Base-by-base conservation (phyloP, 2,888 invertebrate species). In the Melanotus villosus region DNA sequence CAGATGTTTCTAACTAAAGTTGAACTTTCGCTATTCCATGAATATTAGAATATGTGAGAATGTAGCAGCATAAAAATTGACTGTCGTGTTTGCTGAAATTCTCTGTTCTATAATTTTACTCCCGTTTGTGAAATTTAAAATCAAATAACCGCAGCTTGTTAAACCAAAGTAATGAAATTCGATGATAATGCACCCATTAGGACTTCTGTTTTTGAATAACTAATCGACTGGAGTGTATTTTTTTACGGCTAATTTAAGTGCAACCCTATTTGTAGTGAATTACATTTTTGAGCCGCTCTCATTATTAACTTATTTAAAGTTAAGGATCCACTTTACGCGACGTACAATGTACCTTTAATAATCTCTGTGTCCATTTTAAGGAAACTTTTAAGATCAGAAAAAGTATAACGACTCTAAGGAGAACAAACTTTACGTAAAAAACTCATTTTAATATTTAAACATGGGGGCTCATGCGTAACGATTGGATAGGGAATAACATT, bases 371-470 rank as follows among this genome's bases (percentile, higher is more conserved):
- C 63, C 45, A 41, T 64, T 68, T 60, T 68, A 45, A 30, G 18
- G 16, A 68, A 68, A 52, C 30, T 47, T 68, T 64, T 64, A 68
- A 64, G 68, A 64, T 67, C 60, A 65, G 59, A 50, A 54, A 63
- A 45, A 58, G 59, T 64, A 45, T 59, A 68, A 68, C 54, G 64
- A 38, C 56, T 41, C 60, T 52, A 50, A 65, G 60, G 45, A 65
- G 65, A 32, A 56, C 23, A 65, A 70, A 70, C 43, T 70, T 68
- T 59, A 60, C 56, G 47, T 70, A 70, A 75, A 75, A 74, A 73
- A 69, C 72, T 72, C 78, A 78, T 77, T 82, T 84, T 80, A 84
- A 84, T 84, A 84, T 83, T 83, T 83, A 83, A 77, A 83, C 78
- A 77, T 77, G 78, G 82, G 78, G 80, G 79, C 77, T 78, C 78